These are phyloP conservation scores for Butorides virescens DNA, from an alignment of 2,113 vertebrate genomes.

Conservation along the genomic window DNA sequence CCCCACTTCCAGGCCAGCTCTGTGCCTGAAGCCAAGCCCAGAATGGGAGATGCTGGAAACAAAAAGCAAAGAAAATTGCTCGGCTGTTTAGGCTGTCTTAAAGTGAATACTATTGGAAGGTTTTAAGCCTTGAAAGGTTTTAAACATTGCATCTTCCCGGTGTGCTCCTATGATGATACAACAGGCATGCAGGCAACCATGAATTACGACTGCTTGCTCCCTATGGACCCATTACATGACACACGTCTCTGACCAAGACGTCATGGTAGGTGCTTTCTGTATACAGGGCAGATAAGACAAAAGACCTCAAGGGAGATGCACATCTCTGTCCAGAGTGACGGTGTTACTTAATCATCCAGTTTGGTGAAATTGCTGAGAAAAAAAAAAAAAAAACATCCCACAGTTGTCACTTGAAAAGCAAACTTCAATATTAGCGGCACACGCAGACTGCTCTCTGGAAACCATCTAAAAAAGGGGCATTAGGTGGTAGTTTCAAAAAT, in stretches of 20 bases:
- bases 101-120: not conserved
- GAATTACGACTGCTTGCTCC: not conserved
- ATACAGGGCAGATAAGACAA: not conserved
- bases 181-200: accelerated
- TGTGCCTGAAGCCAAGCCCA: not conserved
- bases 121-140: not conserved
- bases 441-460: not conserved
- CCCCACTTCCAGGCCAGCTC: not conserved
- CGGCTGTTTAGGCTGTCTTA: not conserved
- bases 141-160: not conserved
- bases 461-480: not conserved
- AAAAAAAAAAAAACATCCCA: accelerated
- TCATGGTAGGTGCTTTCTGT: constrained; percentile 1
- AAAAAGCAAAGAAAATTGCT: not conserved
- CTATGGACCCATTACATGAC: not conserved
- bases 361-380: not conserved
- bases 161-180: not conserved
- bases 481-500: not conserved
- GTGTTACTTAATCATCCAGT: not conserved
- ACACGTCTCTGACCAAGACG: not conserved
- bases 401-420: not conserved
- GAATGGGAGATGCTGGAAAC: not conserved
- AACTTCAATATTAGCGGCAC: not conserved
- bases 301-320: constrained; percentile 25
- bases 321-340: not conserved